Evolutionary conservation across 1,140 invertebrate species (phyloP), one percentile per base, ranked within the genome.

Genomic region (Conopomorpha cramerella): DNA sequence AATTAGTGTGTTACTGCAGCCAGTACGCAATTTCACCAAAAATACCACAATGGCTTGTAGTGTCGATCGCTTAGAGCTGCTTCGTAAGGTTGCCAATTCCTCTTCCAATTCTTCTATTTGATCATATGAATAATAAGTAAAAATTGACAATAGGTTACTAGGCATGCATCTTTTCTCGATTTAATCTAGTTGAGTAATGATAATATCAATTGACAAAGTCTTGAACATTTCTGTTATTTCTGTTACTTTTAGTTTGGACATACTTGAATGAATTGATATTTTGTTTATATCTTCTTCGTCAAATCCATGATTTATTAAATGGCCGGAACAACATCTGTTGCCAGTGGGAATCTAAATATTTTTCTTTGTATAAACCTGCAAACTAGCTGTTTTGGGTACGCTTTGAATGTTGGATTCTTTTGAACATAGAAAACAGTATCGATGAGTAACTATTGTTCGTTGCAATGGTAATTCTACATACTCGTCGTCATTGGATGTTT

Each of bases 161-260:
- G 15, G 4, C 7, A 13, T 11, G 15, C 27, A 29, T 11, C 12
- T 11, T 13, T 6, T 14, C 27, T 13, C 15, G 11, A 14, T 14
- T 14, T 4, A 29, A 8, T 10, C 27, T 29, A 13, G 4, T 4
- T 6, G 15, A 29, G 7, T 29, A 11, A 10, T 10, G 12, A 13
- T 3, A 11, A 13, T 11, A 13, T 11, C n/a, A 13, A 13, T 29
- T 14, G 27, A 11, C 27, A 29, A 6, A 12, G 4, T 10, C 10
- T 30, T 30, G 10, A 30, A 30, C 29, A 30, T 4, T 30, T 30
- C 29, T 16, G 29, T 30, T 15, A 30, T 16, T 16, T 30, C 29
- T 7, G 10, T 30, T 10, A 30, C 8, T 16, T 16, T 10, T 16
- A 30, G 29, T 10, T 6, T 16, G 16, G 30, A 31, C 12, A 16